These are phyloP conservation scores for Discoglossus pictus DNA, from an alignment of 2,797 vertebrate species.

Conservation along the genomic window DNA sequence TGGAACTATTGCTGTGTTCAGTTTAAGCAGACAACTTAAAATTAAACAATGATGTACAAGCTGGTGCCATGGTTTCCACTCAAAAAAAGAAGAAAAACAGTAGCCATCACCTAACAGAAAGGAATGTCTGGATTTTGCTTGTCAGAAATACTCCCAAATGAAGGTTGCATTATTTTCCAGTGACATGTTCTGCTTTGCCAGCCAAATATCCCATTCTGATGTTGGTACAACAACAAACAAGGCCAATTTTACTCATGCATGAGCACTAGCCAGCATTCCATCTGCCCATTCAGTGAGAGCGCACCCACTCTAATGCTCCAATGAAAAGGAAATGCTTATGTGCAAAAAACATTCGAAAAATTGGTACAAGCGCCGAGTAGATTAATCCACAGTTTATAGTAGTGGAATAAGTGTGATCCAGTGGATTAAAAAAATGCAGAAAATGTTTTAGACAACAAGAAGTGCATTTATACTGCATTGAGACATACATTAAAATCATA, in stretches of 20 bases:
- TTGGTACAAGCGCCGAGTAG: not conserved
- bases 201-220: conserved; percentile 29
- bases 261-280: conserved; percentile 41
- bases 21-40: no score
- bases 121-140: conserved; percentile 25
- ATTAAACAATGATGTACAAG: no score
- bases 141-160: conserved; percentile 27
- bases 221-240: conserved; percentile 39
- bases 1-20: no score
- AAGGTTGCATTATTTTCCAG: conserved; percentile 18
- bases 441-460: conserved; percentile 4
- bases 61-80: no score
- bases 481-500: no score
- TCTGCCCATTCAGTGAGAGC: conserved; percentile 28
- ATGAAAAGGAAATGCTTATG: conserved; percentile 46
- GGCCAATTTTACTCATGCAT: conserved; percentile 41
- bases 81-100: no score
- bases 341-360: conserved; percentile 47
- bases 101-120: not conserved
- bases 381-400: conserved; percentile 32
- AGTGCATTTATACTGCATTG: not conserved
- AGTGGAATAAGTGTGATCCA: conserved; percentile 22
- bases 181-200: conserved; percentile 15
- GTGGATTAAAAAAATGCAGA: conserved; percentile 19
- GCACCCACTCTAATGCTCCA: conserved; percentile 38